Conservation (phyloP, 2,113 vertebrate genomes). For the Paracanthobrama guichenoti region DNA sequence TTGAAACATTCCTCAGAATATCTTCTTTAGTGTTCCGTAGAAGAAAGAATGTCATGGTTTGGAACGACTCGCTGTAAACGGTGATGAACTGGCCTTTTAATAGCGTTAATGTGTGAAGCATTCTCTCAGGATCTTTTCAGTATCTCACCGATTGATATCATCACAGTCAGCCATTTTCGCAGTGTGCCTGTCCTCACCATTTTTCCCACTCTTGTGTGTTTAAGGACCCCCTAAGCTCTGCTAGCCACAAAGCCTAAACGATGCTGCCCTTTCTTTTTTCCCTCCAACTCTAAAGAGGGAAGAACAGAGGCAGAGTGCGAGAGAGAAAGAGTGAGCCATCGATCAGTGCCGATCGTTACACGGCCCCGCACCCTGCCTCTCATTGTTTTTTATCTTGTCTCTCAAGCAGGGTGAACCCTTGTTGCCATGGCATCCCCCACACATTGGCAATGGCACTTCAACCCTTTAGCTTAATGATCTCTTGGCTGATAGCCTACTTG, state of each 20-base stretch:
- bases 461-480: conserved; percentile 83
- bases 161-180: conserved; percentile 39
- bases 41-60: not conserved
- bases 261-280: conserved; percentile 50
- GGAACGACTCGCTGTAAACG: not conserved
- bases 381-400: conserved; percentile 79
- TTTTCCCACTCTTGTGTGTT: conserved; percentile 42
- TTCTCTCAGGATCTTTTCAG: conserved; percentile 46
- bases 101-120: conserved; percentile 6
- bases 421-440: conserved; percentile 78
- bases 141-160: conserved; percentile 36
- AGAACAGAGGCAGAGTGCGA: conserved; percentile 32
- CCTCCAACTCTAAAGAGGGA: conserved; percentile 46
- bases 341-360: conserved; percentile 75
- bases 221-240: conserved; percentile 46
- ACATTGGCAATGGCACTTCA: conserved; percentile 80
- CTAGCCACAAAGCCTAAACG: conserved; percentile 54
- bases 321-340: conserved; percentile 64
- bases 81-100: not conserved
- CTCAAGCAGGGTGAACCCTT: conserved; percentile 71
- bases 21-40: not conserved
- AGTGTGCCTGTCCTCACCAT: conserved; percentile 33
- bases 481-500: conserved; percentile 82
- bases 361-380: conserved; percentile 70
- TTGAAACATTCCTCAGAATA: not conserved